These are phyloP conservation scores for Heterodera schachtii DNA, from an alignment of 1,140 invertebrate species.

Conservation along the genomic window DNA sequence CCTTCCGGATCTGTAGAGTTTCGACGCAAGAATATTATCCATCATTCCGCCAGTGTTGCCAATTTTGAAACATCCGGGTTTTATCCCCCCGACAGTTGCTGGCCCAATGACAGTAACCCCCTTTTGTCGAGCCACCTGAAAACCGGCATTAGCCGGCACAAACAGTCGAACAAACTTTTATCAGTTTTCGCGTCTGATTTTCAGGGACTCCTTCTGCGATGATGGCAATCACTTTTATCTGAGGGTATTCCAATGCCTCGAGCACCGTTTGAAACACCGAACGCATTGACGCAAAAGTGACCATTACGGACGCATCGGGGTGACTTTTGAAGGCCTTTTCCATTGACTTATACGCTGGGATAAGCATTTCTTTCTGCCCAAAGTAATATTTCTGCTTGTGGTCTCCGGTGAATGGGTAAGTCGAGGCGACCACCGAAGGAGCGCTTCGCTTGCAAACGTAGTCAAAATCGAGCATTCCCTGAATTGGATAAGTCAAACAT, in stretches of 20 bases:
- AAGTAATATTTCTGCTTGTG: slow-evolving; percentile 99
- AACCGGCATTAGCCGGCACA: slow-evolving; percentile 3
- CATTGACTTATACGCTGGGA: slow-evolving; percentile 96
- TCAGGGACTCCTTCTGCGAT: slow-evolving; percentile 96
- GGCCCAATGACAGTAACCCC: slow-evolving; percentile 88
- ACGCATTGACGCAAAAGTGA: slow-evolving; percentile 96
- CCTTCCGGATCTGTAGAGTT: slow-evolving; percentile 88
- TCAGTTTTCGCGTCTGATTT: slow-evolving; percentile 92
- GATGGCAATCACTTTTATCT: slow-evolving; percentile 92
- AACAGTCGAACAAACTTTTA: slow-evolving; percentile 70
- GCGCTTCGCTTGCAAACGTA: slow-evolving; percentile 89
- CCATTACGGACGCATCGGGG: slow-evolving; percentile 88
- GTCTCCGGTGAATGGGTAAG: slow-evolving; percentile 97
- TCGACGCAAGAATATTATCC: slow-evolving; percentile 97
- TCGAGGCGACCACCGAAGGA: slow-evolving; percentile 84
- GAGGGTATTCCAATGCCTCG: slow-evolving; percentile 86
- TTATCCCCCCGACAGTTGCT: slow-evolving; percentile 90
- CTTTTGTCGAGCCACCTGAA: slow-evolving; percentile 76
- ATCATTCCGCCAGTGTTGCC: slow-evolving; percentile 99
- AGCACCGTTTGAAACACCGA: slow-evolving; percentile 96
- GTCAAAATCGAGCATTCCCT: slow-evolving; percentile 95
- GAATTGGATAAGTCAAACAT: not conserved
- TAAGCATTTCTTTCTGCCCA: slow-evolving; percentile 95
- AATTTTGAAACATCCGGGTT: slow-evolving; percentile 98
- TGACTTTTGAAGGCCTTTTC: slow-evolving; percentile 92